Base-by-base conservation (phyloP, 2,888 invertebrate species). In the Dryococelus australis region DNA sequence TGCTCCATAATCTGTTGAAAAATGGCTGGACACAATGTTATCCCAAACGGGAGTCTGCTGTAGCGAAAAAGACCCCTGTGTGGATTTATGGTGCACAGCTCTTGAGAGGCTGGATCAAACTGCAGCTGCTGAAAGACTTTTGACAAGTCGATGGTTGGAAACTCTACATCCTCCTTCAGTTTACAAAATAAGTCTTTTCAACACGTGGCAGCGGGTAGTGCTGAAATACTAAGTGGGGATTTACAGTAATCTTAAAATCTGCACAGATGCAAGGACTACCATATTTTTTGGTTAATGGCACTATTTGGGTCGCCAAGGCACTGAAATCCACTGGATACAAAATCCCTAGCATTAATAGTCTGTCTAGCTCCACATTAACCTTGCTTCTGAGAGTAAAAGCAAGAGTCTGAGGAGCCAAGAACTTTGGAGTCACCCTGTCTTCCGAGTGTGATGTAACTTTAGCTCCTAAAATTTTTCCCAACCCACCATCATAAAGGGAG, bases 321-420 rank as follows among this genome's bases (percentile, higher is more conserved):
- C 84, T 84, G 20, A 79, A 86, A 35, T 35, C n/a, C 4, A 87
- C 51, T 28, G 86, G 43, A 26, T 84, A 43, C 12, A 87, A 24
- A 43, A 87, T 47, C 16, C 47, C 86, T 24, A 85, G 84, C 20
- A 43, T 81, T 43, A 86, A 28, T 20, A 87, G 43, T 20, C 79
- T 87, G n/a, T 87, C 84, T 20, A 87, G 12, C 86, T 87, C 88
- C 86, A 87, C 87, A 80, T 90, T 87, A 51, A 4, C 8, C 51
- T 51, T 65, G n/a, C 65, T 24, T 65, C 16, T 65, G n/a, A 65
- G 65, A 8, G 65, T 1, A 65, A 47, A 47, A 13, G 16, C 47
- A 47, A 16, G 47, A 10, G 47, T 47, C 47, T 6, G 47, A 5
- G 47, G 47, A 16, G 47, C 47, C 2, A 47, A 47, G 8, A 47